Base-by-base conservation (phyloP, 2,113 vertebrate genomes). In the Hypocryptadius cinnamomeus region DNA sequence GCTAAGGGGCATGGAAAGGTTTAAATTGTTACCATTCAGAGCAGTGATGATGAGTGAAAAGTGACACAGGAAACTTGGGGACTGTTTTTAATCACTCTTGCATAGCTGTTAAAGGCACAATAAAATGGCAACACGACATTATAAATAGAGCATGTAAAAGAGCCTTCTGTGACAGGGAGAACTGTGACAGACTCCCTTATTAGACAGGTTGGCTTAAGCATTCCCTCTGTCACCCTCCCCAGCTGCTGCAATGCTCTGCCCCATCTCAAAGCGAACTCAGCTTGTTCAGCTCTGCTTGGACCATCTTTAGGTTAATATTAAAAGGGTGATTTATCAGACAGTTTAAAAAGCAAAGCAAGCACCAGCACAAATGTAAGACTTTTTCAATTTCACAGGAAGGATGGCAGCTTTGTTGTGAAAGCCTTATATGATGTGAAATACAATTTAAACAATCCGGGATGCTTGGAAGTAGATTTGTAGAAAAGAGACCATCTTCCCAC, bases 71-170 rank as follows among this genome's bases (percentile, higher is more conserved):
- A 93, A 95, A 80, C 85, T 86, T 14, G 56, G 61, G 53, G 92
- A 86, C 91, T 95, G 94, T 93, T 95, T 95, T 92, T 96, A 95
- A 94, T 95, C 95, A 95, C 79, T n/a, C 61, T 88, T 94, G 79
- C 82, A 88, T 68, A 88, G 85, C 65, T 95, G 87, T 71, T 93
- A 94, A 94, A 94, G 78, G 76, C 79, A 96, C 76, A 96, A 94
- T 95, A 95, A 94, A 96, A 96, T 61, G 76, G 85, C 76, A 96
- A 84, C 85, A 79, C 15, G 69, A 57, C 90, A 95, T 96, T 96
- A 94, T 90, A 94, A 96, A 94, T 64, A 96, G 82, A 94, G 79
- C 91, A 95, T 88, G 85, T 85, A 91, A 94, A 93, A 84, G 65
- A 88, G 87, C 72, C 48, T 94, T 84, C 90, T 91, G 94, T 93